A percentile compares a stretch with the other conserved stretches of the same genome.
Evolutionary conservation across 2,888 invertebrate species (phyloP).

Genomic region (Andrena chrysosceles): DNA sequence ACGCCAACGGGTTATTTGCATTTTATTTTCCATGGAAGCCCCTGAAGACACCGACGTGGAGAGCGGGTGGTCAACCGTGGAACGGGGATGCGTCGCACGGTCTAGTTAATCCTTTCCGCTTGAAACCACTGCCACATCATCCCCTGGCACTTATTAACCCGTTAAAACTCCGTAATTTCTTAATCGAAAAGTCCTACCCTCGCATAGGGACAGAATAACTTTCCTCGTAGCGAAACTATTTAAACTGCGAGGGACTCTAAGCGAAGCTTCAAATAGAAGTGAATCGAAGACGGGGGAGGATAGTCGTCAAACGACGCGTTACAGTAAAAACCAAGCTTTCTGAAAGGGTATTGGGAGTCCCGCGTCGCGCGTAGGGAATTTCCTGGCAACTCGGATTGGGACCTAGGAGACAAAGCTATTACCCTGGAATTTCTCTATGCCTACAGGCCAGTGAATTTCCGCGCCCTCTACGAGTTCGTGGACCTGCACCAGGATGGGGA

Average conservation of each 20-base stretch:
- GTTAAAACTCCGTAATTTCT: slow-evolving; percentile 24
- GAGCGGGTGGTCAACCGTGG: slow-evolving; percentile 42
- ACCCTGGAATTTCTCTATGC: not conserved
- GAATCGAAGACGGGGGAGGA: too few relatives aligned
- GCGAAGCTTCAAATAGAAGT: too few relatives aligned
- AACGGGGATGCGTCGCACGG: slow-evolving; percentile 52
- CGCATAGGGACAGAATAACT: slow-evolving; percentile 7
- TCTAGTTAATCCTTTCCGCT: slow-evolving; percentile 56
- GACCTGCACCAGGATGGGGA: slow-evolving; percentile 94
- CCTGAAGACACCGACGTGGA: slow-evolving; percentile 15
- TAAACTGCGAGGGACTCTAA: too few relatives aligned
- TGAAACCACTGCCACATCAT: slow-evolving; percentile 16
- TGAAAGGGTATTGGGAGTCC: too few relatives aligned
- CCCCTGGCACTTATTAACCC: slow-evolving; percentile 42
- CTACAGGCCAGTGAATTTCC: slow-evolving; percentile 92
- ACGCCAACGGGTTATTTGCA: slow-evolving; percentile 59
- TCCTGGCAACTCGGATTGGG: too few relatives aligned
- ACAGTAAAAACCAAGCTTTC: too few relatives aligned
- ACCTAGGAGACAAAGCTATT: not conserved
- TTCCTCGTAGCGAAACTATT: not conserved
- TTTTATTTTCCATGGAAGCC: slow-evolving; percentile 32
- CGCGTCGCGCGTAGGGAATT: too few relatives aligned
- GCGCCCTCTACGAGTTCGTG: slow-evolving; percentile 95
- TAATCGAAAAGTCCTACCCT: not conserved
- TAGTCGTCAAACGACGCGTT: too few relatives aligned